Conservation (phyloP, 1,140 invertebrate genomes). For the Homalodisca vitripennis region DNA sequence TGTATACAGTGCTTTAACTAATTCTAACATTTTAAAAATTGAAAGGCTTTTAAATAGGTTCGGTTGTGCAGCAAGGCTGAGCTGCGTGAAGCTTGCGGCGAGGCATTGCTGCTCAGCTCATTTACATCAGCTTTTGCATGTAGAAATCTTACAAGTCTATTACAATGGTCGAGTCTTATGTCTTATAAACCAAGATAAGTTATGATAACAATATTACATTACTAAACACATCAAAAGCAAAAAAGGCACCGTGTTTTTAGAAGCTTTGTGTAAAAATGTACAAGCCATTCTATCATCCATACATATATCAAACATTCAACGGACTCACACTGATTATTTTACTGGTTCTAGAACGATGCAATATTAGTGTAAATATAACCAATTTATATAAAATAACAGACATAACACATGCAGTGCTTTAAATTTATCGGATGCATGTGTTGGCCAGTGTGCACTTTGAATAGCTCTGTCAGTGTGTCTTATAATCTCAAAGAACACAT, state of each 20-base stretch:
- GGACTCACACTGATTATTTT: not conserved
- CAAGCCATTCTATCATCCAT: slow-evolving; percentile 9
- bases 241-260: slow-evolving; percentile 31
- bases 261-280: slow-evolving; percentile 27
- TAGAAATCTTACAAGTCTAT: not conserved
- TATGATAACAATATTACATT: slow-evolving; percentile 1
- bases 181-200: slow-evolving; percentile 3
- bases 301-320: not conserved
- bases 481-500: too few relatives aligned
- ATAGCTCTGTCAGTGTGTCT: too few relatives aligned
- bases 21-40: slow-evolving; percentile 22
- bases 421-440: not conserved
- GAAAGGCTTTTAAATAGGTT: slow-evolving; percentile 22
- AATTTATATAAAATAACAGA: slow-evolving; percentile 1
- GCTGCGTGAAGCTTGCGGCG: too few relatives aligned
- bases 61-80: slow-evolving; percentile 5
- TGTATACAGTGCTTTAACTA: slow-evolving; percentile 6
- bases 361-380: slow-evolving; percentile 16
- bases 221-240: slow-evolving; percentile 24
- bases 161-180: not conserved
- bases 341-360: slow-evolving; percentile 4
- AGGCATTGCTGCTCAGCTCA: too few relatives aligned
- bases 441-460: not conserved
- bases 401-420: slow-evolving; percentile 12
- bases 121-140: too few relatives aligned